Conservation (phyloP, 2,888 invertebrate genomes). For the Drosophila affinis region DNA sequence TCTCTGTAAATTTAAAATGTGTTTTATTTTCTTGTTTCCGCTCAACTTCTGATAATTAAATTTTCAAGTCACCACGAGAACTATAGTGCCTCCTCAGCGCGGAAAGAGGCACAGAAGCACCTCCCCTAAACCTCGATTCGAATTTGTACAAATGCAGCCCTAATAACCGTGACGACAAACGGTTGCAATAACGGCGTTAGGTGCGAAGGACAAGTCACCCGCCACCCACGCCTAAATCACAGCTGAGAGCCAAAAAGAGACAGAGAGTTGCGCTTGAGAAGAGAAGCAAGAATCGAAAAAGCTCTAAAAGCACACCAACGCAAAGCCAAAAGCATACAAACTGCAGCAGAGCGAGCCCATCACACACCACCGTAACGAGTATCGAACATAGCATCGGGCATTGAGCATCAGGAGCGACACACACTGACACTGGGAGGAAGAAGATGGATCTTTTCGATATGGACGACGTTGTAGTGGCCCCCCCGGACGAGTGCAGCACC, state of each 20-base stretch:
- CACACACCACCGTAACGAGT: background rate
- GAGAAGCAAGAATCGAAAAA: background rate
- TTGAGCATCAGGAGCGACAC: conserved; percentile 1
- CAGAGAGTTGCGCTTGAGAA: too few species aligned
- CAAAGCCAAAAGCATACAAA: background rate
- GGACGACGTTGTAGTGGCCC: conserved; percentile 79
- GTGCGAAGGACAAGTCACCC: conserved; percentile 31
- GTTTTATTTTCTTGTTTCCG: background rate
- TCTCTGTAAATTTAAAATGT: background rate
- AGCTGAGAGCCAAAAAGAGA: conserved; percentile 12
- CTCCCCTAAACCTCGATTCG: background rate
- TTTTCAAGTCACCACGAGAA: background rate
- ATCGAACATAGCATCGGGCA: too few species aligned
- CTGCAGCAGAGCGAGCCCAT: background rate
- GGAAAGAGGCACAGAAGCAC: background rate
- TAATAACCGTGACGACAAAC: conserved; percentile 6
- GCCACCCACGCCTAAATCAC: conserved; percentile 14
- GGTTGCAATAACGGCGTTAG: conserved; percentile 5
- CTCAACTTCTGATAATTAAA: background rate
- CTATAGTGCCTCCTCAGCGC: background rate
- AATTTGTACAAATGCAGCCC: background rate
- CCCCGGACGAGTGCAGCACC: conserved; percentile 62
- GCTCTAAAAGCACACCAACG: background rate
- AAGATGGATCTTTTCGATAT: conserved; percentile 79
- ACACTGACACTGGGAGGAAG: conserved; percentile 2